These are phyloP conservation scores for Harpagus bidentatus DNA, from an alignment of 2,113 vertebrate species.

Conservation along the genomic window DNA sequence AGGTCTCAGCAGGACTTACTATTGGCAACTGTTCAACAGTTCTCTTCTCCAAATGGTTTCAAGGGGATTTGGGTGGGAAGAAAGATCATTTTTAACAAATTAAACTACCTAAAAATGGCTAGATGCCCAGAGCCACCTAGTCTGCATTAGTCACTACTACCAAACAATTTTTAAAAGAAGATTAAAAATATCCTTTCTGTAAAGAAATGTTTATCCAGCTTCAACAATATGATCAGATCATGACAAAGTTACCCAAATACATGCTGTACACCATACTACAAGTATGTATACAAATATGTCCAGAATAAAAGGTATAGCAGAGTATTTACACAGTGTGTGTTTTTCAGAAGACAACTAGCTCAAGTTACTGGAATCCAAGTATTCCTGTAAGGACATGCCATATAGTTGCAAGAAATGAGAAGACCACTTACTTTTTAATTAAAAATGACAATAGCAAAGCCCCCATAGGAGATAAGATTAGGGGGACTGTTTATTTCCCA, in stretches of 20 bases:
- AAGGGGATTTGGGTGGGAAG: conserved; percentile 49
- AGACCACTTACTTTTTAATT: background rate
- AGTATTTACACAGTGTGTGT: background rate
- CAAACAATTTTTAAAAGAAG: background rate
- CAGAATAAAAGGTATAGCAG: background rate
- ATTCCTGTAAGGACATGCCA: background rate
- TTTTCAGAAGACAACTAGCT: background rate
- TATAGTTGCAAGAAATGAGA: background rate
- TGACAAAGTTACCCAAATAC: background rate
- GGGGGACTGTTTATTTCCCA: background rate
- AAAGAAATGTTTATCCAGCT: background rate
- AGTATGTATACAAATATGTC: background rate
- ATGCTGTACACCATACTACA: background rate
- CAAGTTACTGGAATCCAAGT: background rate
- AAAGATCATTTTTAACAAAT: conserved; percentile 61
- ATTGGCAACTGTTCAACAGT: conserved; percentile 49
- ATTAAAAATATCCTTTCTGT: conserved; percentile 2
- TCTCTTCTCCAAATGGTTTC: conserved; percentile 59
- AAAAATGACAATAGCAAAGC: background rate
- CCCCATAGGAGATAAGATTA: background rate
- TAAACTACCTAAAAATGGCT: conserved; percentile 62
- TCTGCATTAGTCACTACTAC: conserved; percentile 22
- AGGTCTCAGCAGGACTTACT: conserved; percentile 58
- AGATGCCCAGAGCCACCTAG: conserved; percentile 48
- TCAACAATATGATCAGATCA: background rate